Evolutionary conservation across 2,113 vertebrate species (phyloP), one percentile per base, ranked within the genome.

Genomic region (Brachyhypopomus occidentalis): DNA sequence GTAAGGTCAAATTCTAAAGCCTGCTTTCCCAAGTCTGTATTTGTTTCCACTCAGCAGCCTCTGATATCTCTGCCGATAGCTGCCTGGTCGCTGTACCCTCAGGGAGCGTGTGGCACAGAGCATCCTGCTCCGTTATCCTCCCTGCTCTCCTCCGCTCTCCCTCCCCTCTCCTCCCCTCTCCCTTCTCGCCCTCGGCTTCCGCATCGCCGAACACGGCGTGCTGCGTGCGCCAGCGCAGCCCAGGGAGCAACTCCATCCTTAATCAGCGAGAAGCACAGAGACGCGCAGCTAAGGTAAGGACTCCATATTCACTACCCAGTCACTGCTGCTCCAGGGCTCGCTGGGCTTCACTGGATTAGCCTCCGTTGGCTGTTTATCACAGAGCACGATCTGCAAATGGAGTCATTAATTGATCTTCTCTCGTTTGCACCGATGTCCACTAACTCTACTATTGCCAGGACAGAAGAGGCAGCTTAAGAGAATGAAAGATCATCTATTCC

Each of bases 161-260:
- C 36, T 19, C 30, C 72, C 63, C 64, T 62, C 84, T 78, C 66
- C 77, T 45, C 30, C 4, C 11, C 19, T 30, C 41, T 63, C 56
- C 72, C 36, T 67, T 14, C 85, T 75, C 72, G 77, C 72, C 87
- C 84, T 78, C 62, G 14, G 45, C 87, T 90, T 89, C 90, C 91
- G 90, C 91, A 88, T 87, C 84, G 84, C 76, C 89, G 89, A 92
- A 88, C 90, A 88, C 79, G 89, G 85, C 30, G 89, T 90, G 90
- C 89, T 88, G 90, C 90, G 91, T 90, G 76, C 74, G 88, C 85
- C 48, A 70, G 67, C 71, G 38, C 25, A 52, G 25, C 56, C 60
- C 23, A 66, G 36, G 59, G 75, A 72, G 30, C 70, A 56, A 64
- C 78, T 86, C 84, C 84, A 87, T 75, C 87, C 76, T 86, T 81